A percentile compares a stretch with the other conserved stretches of the same genome.
Conservation (phyloP, 2,888 invertebrate species). For the Eilema griseolum region DNA sequence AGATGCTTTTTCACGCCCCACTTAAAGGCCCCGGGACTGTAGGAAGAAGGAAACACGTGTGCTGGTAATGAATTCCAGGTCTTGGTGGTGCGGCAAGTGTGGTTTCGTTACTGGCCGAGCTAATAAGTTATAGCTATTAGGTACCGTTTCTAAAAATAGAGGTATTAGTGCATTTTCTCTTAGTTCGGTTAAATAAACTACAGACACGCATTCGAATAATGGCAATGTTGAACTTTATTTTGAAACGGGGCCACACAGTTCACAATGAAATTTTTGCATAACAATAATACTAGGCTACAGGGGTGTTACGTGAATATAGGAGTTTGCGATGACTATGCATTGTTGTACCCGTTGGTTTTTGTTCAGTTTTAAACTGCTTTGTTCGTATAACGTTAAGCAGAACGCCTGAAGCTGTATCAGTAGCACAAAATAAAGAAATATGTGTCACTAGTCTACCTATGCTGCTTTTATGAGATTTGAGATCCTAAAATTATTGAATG, state of each 20-base stretch:
- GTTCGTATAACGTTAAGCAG: background rate
- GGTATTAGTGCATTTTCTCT: background rate
- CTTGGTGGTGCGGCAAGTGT: too few species aligned
- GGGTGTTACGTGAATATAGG: background rate
- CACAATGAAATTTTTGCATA: background rate
- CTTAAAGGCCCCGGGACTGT: too few species aligned
- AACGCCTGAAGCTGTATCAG: background rate
- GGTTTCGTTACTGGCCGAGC: too few species aligned
- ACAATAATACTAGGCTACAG: background rate
- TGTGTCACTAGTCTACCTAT: background rate
- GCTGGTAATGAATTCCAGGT: too few species aligned
- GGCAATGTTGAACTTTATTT: background rate
- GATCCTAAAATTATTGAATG: background rate
- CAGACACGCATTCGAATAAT: too few species aligned
- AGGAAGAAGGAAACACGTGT: too few species aligned
- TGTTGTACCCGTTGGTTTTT: conserved; percentile 6
- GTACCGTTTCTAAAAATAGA: too few species aligned
- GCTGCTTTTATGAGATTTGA: background rate
- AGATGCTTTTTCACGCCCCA: too few species aligned
- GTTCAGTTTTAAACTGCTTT: conserved; percentile 7
- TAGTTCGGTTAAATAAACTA: too few species aligned
- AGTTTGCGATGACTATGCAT: conserved; percentile 2
- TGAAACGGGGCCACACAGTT: background rate
- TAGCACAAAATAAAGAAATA: background rate
- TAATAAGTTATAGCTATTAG: too few species aligned